phyloP scores from a whole-genome alignment of 2,113 vertebrate species.

The Cercocebus atys region DNA sequence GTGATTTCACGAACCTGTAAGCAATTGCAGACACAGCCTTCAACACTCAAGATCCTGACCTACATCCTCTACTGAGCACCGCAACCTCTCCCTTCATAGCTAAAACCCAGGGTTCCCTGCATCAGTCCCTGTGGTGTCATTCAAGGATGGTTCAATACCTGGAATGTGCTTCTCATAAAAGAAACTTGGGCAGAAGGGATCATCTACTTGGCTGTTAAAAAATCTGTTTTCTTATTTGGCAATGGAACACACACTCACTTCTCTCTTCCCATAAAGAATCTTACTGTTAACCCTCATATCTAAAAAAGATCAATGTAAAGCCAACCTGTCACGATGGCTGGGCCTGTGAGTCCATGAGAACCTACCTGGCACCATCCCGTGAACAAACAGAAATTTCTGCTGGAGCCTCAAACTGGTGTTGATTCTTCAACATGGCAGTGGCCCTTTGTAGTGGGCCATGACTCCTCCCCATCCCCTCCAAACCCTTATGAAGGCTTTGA shows the following conservation, averaged over 20 bases:
- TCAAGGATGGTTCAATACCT: not conserved
- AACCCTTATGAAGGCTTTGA: not conserved
- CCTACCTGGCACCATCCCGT: not conserved
- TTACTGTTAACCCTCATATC: not conserved
- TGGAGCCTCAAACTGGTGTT: not conserved
- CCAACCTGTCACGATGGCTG: fast-evolving
- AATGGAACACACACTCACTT: not conserved
- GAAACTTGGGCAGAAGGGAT: not conserved
- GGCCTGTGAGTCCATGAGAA: not conserved
- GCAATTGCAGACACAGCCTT: not conserved
- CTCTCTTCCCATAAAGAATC: not conserved
- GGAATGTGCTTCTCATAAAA: not conserved
- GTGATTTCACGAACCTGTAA: not conserved
- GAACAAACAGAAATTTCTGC: not conserved
- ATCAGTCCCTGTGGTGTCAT: not conserved
- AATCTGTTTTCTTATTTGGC: not conserved
- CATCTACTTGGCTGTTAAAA: not conserved
- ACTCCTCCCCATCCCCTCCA: not conserved
- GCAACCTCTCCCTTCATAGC: not conserved
- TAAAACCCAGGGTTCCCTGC: not conserved
- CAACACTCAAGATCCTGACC: not conserved
- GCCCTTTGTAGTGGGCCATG: not conserved
- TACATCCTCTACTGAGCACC: not conserved
- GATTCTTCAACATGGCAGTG: not conserved
- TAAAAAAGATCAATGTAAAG: not conserved